Evolutionary conservation across 92 coral and sea anemone genomes (phyloP).

Genomic region (Paramuricea clavata): DNA sequence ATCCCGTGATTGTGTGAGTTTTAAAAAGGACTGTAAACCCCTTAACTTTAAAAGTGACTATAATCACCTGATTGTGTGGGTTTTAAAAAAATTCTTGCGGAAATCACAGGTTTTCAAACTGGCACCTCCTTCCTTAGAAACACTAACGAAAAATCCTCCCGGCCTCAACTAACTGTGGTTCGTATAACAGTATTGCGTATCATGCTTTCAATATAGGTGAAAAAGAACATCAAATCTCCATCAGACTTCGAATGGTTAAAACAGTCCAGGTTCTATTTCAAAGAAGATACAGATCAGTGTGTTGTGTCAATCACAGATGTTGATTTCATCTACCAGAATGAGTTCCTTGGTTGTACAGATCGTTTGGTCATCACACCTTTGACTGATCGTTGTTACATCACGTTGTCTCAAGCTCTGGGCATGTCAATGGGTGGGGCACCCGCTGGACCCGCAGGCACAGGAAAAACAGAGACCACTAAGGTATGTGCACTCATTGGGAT

Average conservation of each 20-base stretch:
- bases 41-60: too few species aligned
- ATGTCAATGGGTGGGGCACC: slow-evolving; percentile 99
- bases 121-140: too few species aligned
- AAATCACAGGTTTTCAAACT: too few species aligned
- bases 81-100: too few species aligned
- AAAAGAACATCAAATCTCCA: slow-evolving; percentile 89
- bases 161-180: too few species aligned
- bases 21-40: too few species aligned
- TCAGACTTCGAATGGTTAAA: slow-evolving; percentile 98
- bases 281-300: slow-evolving; percentile 97
- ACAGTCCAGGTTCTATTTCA: slow-evolving; percentile 97
- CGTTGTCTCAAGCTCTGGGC: slow-evolving; percentile 98
- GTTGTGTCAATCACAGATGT: slow-evolving; percentile 98
- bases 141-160: too few species aligned
- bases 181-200: too few species aligned
- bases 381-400: slow-evolving; percentile 99
- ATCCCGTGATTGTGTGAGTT: too few species aligned
- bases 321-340: slow-evolving; percentile 95
- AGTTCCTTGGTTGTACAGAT: slow-evolving; percentile 98
- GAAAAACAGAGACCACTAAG: slow-evolving; percentile 98
- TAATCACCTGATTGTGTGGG: too few species aligned
- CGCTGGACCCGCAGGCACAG: slow-evolving; percentile 99
- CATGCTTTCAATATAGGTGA: slow-evolving; percentile 66
- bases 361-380: slow-evolving; percentile 97
- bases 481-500: too few species aligned